Conservation (phyloP, 2,113 vertebrate genomes). For the Lates calcarifer region DNA sequence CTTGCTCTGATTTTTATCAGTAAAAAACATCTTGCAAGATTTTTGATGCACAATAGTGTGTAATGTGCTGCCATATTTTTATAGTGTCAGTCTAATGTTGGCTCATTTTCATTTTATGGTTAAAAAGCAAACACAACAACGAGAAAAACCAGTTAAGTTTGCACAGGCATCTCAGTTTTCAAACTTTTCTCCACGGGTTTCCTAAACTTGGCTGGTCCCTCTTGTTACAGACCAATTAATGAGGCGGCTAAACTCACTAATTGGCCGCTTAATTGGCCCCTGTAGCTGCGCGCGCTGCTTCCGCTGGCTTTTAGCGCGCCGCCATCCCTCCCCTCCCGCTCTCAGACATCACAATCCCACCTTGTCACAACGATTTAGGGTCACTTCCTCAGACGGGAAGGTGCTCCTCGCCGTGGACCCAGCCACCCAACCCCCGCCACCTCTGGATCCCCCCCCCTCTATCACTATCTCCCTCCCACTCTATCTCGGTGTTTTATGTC, state of each 20-base stretch:
- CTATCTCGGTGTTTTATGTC: constrained; percentile 87
- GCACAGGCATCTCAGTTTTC: constrained; percentile 11
- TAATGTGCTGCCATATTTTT: not conserved
- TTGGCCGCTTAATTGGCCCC: constrained; percentile 77
- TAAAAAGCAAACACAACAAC: not conserved
- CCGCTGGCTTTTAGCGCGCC: constrained; percentile 28
- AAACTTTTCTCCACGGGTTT: constrained; percentile 63
- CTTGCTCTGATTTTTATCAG: not conserved
- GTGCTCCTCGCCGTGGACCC: constrained; percentile 63
- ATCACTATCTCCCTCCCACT: constrained; percentile 74
- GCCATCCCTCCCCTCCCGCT: constrained; percentile 6
- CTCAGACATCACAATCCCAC: constrained; percentile 62
- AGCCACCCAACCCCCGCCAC: constrained; percentile 24
- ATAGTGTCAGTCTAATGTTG: too few relatives aligned
- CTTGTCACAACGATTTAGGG: constrained; percentile 73
- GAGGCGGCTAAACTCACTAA: constrained; percentile 79
- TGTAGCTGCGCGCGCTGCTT: constrained; percentile 30
- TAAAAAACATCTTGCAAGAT: not conserved
- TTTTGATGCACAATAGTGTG: not conserved
- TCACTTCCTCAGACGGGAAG: constrained; percentile 73
- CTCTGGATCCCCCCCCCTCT: constrained; percentile 58
- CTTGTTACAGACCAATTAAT: constrained; percentile 70
- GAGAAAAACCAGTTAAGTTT: not conserved
- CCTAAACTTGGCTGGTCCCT: constrained; percentile 50
- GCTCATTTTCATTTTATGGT: not conserved